phyloP scores from a whole-genome alignment of 2,797 vertebrate genomes.

The Psittacula derbiana region DNA sequence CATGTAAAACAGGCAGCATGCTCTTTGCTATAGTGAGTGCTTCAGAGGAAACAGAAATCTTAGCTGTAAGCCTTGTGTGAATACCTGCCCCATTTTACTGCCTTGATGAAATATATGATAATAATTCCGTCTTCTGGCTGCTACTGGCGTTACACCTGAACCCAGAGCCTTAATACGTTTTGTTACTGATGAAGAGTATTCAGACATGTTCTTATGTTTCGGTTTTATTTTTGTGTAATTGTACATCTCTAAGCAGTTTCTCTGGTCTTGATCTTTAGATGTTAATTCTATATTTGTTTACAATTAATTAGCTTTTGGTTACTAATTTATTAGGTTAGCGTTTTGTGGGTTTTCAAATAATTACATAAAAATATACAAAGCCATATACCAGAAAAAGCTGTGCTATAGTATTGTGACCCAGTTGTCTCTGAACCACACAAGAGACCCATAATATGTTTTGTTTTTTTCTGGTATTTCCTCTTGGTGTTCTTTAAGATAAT shows the following conservation, averaged over 20 bases:
- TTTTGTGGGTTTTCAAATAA: background rate
- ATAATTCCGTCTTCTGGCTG: background rate
- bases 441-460: background rate
- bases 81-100: background rate
- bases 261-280: background rate
- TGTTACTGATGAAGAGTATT: background rate
- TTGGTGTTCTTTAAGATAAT: background rate
- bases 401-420: background rate
- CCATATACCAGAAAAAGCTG: background rate
- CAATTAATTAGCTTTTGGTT: background rate
- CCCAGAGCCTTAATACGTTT: background rate
- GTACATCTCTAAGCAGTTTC: background rate
- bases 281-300: background rate
- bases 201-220: background rate
- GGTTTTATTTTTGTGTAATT: background rate
- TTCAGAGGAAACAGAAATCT: background rate
- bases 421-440: background rate
- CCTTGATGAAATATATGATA: background rate
- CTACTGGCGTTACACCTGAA: background rate
- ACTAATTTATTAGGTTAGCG: background rate
- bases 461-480: background rate
- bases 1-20: background rate
- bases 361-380: background rate
- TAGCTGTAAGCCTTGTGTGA: background rate
- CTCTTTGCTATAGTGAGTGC: background rate